Base-by-base conservation (phyloP, 1,140 invertebrate genomes). In the Zaprionus ghesquierei region DNA sequence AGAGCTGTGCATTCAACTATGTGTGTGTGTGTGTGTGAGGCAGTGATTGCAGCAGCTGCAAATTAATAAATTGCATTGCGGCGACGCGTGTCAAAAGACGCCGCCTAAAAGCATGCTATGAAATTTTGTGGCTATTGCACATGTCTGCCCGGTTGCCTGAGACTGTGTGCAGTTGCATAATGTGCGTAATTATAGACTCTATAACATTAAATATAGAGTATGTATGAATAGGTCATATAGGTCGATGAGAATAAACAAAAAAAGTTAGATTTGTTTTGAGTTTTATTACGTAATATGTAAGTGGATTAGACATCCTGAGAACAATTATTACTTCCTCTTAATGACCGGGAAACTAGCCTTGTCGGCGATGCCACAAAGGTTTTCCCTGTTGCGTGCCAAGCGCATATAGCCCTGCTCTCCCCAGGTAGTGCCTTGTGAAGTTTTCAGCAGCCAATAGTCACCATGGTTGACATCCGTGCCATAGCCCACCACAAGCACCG, bases 11-110 rank as follows among this genome's bases (percentile, higher is more conserved):
- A n/a, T n/a, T n/a, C n/a, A 18, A 31, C 27, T 10, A 25, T 46
- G 22, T 27, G 49, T 44, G 27, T 25, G 13, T 31, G 58, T 20
- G 50, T 59, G 15, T 53, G 13, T 35, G 18, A 5, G 29, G 31
- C 58, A 44, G n/a, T 18, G 51, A 72, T 69, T 49, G 10, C 27
- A 63, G 27, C 41, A 62, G 15, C 50, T 41, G 70, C 23, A 86
- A 86, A 85, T 86, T 86, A 75, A 81, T 75, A 85, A 78, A 86
- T 62, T 77, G 69, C 74, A 62, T 69, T 10, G 23, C 23, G 23
- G 55, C 35, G 33, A 58, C 25, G 20, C 31, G 31, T 33, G 10
- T 31, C 29, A 31, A 33, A 33, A 23, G 53, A 5, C 23, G 41
- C 38, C 38, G 53, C 54, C 46, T 59, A 60, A 61, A 76, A 60